phyloP scores from a whole-genome alignment of 2,113 vertebrate species.

The Poeciliopsis prolifica region DNA sequence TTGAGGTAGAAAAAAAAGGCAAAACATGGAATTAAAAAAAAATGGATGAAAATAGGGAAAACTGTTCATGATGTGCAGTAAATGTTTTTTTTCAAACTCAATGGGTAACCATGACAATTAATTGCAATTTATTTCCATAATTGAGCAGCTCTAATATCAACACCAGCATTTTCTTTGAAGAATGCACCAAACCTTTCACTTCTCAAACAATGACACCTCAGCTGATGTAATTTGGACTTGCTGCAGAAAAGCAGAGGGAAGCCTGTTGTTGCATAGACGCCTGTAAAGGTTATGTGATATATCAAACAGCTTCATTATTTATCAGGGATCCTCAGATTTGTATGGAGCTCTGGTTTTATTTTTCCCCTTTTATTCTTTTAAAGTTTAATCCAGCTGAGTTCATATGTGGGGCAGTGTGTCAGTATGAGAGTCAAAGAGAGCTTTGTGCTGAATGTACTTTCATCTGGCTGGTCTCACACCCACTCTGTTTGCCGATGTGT shows the following conservation, averaged over 20 bases:
- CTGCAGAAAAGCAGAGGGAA: conserved; percentile 50
- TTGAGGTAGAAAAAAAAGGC: too few relatives aligned
- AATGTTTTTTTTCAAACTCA: background rate
- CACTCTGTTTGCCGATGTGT: conserved; percentile 71
- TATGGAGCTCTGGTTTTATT: conserved; percentile 40
- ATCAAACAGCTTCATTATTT: conserved; percentile 60
- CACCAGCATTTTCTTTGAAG: conserved; percentile 59
- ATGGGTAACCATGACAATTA: background rate
- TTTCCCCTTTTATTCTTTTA: conserved; percentile 20
- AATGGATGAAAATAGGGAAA: too few relatives aligned
- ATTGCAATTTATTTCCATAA: background rate
- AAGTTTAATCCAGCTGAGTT: conserved; percentile 66
- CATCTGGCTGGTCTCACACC: conserved; percentile 72
- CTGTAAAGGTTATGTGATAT: conserved; percentile 71
- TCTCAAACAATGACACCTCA: conserved; percentile 42
- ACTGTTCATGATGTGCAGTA: too few relatives aligned
- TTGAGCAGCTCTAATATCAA: background rate
- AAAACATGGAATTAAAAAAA: too few relatives aligned
- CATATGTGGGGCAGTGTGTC: conserved; percentile 78
- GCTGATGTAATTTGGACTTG: conserved; percentile 37
- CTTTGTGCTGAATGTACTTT: conserved; percentile 71
- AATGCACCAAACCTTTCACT: conserved; percentile 24
- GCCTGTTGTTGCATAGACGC: conserved; percentile 16
- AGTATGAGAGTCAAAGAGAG: conserved; percentile 59
- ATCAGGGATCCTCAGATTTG: conserved; percentile 20